Base-by-base conservation (phyloP, 1,140 invertebrate species). In the Telenomus remus region DNA sequence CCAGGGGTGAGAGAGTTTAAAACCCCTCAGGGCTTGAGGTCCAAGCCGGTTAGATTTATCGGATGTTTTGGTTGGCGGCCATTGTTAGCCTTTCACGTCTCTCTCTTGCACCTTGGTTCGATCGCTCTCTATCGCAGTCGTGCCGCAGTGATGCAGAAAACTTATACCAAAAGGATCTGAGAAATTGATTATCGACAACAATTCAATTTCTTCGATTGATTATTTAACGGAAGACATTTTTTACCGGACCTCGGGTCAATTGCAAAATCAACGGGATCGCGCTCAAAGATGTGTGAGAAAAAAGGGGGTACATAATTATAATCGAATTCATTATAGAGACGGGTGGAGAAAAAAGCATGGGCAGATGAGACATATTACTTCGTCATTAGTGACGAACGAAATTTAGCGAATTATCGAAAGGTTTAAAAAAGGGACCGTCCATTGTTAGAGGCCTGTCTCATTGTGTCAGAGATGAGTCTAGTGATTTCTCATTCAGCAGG, bases 11-110 rank as follows among this genome's bases (percentile, higher is more conserved):
- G 82, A 83, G 78, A 84, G 84, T 88, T 87, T 87, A 87, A 87
- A 87, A 87, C 80, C 86, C 85, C 84, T 82, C 77, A 86, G 85
- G 84, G 85, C 84, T 87, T 86, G 86, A 86, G 86, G 86, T 87
- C 83, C 84, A 79, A 81, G 78, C 84, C 83, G 85, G 85, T 87
- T 87, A 88, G 87, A 88, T 88, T 88, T 88, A 88, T 88, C 86
- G 87, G 84, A 88, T 88, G 86, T 88, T 88, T 88, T 87, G 87
- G 86, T 87, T 86, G 86, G 86, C 87, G 85, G 86, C 86, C 87
- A 88, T 87, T 87, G 86, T 87, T 87, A 84, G 79, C 80, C 75
- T 75, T 74, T 81, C 78, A 80, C 79, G 46, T 48, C 53, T 59
- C 57, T 48, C 34, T 57, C 61, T 54, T 44, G 44, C 48, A 10